Evolutionary conservation across 2,113 vertebrate species (phyloP), one percentile per base, ranked within the genome.

Genomic region (Rousettus leschenaultii): DNA sequence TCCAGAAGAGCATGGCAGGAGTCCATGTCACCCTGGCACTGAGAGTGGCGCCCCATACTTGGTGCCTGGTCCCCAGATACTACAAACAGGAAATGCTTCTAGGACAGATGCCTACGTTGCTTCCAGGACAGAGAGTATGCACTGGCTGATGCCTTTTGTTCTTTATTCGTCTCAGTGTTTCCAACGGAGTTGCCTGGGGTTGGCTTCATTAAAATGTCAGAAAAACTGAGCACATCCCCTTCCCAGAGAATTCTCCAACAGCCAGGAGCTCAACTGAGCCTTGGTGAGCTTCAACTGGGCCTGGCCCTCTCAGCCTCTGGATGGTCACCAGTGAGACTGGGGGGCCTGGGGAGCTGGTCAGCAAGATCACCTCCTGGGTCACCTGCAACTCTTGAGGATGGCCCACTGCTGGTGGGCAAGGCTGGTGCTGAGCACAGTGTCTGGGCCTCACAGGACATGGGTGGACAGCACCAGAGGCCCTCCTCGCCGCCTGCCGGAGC

Each of bases 1-100:
- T 99, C 98, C 98, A 98, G 98, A 97, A 98, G 99, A 98, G 98
- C 97, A 92, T 98, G 97, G 97, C 98, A 95, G 98, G 98, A 98
- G 98, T 98, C 98, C 97, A 92, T 98, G 98, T 98, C 98, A 98
- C 98, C 98, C 98, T 82, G 78, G 96, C 92, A 94, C 91, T 68
- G 33, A 97, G 96, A 97, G 96, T 91, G 89, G 98, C 85, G 92
- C 78, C 74, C 80, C 7, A 0, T 78, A 74, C 96, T 68, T 93
- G 84, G 89, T 97, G 89, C 97, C 96, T 92, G 61, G 57, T 61
- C 89, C 92, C 26, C 2, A 2, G 88, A 59, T 30, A 45, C 82
- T 8, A 22, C 13, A 70, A n/a, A 33, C 19, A n/a, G 93, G 82
- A 89, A 65, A 38, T 57, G 24, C 45, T 83, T 96, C 78, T 75